Conservation (phyloP, 2,797 vertebrate species). For the Scolopax rusticola region DNA sequence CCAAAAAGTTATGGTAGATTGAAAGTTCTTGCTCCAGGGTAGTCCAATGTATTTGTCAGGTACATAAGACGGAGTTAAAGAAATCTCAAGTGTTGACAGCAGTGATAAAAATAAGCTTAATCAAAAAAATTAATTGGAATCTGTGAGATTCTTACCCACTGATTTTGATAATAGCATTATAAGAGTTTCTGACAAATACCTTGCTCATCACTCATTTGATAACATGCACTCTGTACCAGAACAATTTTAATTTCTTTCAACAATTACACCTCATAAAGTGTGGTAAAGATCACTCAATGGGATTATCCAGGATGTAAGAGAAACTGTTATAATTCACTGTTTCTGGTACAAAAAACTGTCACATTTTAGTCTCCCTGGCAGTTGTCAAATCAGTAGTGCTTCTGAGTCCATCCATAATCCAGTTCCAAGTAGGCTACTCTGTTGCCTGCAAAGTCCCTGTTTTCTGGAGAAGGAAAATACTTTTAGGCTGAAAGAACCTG, state of each 20-base stretch:
- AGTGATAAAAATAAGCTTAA: not conserved
- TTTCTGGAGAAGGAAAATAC: not conserved
- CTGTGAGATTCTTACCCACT: not conserved
- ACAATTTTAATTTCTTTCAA: not conserved
- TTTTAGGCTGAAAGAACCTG: not conserved
- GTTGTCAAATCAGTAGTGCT: not conserved
- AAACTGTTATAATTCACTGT: not conserved
- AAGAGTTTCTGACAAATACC: not conserved
- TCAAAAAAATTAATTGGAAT: not conserved
- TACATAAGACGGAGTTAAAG: not conserved
- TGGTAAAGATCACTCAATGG: not conserved
- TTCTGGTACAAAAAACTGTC: not conserved
- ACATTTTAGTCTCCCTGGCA: not conserved
- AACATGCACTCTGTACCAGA: not conserved
- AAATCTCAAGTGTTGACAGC: not conserved
- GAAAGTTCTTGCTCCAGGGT: not conserved
- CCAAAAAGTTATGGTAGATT: not conserved
- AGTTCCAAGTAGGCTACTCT: not conserved
- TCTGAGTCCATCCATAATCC: not conserved
- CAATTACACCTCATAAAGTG: not conserved
- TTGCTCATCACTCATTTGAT: not conserved
- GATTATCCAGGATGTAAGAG: not conserved
- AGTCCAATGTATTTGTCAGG: not conserved
- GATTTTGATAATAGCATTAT: not conserved
- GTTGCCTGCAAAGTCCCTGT: fast-evolving